Conservation (phyloP, 2,888 invertebrate genomes). For the Sinodicranocentrus sp. region DNA sequence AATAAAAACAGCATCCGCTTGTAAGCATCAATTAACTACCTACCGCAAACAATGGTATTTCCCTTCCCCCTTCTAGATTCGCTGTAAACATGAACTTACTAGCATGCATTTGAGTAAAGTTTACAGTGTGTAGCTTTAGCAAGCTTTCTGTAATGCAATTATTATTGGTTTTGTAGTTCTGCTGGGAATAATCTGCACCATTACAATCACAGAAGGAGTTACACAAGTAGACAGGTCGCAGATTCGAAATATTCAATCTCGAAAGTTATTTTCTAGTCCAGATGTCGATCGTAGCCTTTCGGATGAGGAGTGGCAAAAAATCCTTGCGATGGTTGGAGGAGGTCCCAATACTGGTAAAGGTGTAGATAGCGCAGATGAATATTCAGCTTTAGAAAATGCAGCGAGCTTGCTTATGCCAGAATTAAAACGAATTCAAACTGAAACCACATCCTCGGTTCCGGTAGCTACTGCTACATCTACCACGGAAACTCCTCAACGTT, state of each 20-base stretch:
- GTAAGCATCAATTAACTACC: background rate
- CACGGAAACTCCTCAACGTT: slow-evolving; percentile 36
- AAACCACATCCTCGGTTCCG: slow-evolving; percentile 14
- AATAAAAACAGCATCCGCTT: background rate
- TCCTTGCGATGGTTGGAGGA: slow-evolving; percentile 49
- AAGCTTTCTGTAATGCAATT: too few species aligned
- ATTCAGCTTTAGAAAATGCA: slow-evolving; percentile 41
- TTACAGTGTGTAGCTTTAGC: too few species aligned
- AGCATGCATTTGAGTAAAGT: too few species aligned
- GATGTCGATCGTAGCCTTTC: slow-evolving; percentile 54
- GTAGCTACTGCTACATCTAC: slow-evolving; percentile 43
- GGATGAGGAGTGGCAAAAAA: slow-evolving; percentile 49
- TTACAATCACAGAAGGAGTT: slow-evolving; percentile 16
- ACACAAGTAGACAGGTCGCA: background rate
- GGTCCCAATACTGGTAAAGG: background rate
- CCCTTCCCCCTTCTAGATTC: too few species aligned
- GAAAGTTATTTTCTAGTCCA: slow-evolving; percentile 57
- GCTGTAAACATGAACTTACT: too few species aligned
- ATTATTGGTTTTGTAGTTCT: slow-evolving; percentile 44
- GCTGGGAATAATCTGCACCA: slow-evolving; percentile 32
- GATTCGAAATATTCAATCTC: slow-evolving; percentile 28
- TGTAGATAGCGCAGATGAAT: background rate
- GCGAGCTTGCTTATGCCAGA: slow-evolving; percentile 43
- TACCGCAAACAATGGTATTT: background rate
- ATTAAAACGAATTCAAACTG: slow-evolving; percentile 33